Conservation (phyloP, 2,797 vertebrate species). For the Lithobates sylvaticus region DNA sequence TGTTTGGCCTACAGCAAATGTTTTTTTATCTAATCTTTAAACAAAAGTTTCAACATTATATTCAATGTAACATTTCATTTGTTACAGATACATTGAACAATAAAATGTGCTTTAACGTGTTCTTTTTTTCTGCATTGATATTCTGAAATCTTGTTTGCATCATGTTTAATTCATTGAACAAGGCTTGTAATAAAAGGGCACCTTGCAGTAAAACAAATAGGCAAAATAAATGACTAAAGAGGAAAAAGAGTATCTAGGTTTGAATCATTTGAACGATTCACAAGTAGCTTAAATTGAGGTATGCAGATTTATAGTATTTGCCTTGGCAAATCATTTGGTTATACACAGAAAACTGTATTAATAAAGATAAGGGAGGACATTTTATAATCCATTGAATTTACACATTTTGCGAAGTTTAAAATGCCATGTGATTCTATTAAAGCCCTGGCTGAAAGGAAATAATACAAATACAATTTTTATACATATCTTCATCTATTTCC, state of each 20-base stretch:
- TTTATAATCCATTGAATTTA: background rate
- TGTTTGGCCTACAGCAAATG: too few species aligned
- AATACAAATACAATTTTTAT: background rate
- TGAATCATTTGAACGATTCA: constrained; percentile 3
- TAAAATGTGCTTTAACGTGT: constrained; percentile 31
- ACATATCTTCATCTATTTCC: background rate
- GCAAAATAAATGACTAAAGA: constrained; percentile 26
- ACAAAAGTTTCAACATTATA: background rate
- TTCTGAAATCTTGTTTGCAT: constrained; percentile 39
- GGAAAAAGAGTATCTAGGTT: constrained; percentile 19
- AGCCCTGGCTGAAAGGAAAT: background rate
- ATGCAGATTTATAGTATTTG: constrained; percentile 22
- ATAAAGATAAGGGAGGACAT: background rate
- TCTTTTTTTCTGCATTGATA: constrained; percentile 38
- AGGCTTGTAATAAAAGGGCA: constrained; percentile 45
- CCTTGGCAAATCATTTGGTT: background rate
- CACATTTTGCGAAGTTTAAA: background rate
- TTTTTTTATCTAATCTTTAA: background rate
- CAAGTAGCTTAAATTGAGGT: constrained; percentile 8
- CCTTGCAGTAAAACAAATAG: constrained; percentile 45
- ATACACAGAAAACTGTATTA: background rate
- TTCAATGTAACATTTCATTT: constrained; percentile 34
- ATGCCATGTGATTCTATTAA: background rate
- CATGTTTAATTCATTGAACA: constrained; percentile 48
- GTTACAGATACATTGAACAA: constrained; percentile 15